Evolutionary conservation across 2,888 invertebrate species (phyloP).

Genomic region (Drosophila imparisetae): DNA sequence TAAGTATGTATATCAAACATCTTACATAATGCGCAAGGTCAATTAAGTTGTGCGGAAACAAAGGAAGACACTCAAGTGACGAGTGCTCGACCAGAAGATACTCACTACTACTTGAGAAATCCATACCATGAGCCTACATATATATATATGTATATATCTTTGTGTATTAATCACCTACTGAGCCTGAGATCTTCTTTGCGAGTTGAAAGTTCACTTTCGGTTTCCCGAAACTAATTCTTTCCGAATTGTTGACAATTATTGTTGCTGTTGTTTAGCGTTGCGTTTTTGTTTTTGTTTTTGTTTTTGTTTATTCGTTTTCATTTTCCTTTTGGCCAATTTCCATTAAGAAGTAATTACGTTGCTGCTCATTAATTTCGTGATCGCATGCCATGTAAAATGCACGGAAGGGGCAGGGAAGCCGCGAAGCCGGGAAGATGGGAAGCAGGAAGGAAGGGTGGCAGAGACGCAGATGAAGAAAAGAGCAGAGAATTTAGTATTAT

Average conservation of each 20-base stretch:
- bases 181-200: not conserved
- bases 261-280: slow-evolving; percentile 7
- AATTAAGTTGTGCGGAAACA: slow-evolving; percentile 3
- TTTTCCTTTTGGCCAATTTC: slow-evolving; percentile 73
- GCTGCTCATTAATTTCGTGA: slow-evolving; percentile 78
- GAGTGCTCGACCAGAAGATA: not conserved
- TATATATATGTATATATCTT: not conserved
- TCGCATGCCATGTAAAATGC: slow-evolving; percentile 79
- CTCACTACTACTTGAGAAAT: not conserved
- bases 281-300: not conserved
- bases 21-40: slow-evolving; percentile 22
- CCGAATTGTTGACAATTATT: slow-evolving; percentile 5
- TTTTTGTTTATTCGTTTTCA: slow-evolving; percentile 17
- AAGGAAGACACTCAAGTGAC: not conserved
- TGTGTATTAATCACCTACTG: not conserved
- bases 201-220: slow-evolving; percentile 32
- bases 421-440: not conserved
- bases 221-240: slow-evolving; percentile 19
- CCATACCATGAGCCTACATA: not conserved
- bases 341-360: slow-evolving; percentile 80
- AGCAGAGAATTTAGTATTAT: slow-evolving; percentile 19
- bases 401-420: slow-evolving; percentile 19
- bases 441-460: not conserved
- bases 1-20: not conserved
- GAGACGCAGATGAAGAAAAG: not conserved